Base-by-base conservation (phyloP, 2,113 vertebrate species). In the Forbesichthys papilliferus region DNA sequence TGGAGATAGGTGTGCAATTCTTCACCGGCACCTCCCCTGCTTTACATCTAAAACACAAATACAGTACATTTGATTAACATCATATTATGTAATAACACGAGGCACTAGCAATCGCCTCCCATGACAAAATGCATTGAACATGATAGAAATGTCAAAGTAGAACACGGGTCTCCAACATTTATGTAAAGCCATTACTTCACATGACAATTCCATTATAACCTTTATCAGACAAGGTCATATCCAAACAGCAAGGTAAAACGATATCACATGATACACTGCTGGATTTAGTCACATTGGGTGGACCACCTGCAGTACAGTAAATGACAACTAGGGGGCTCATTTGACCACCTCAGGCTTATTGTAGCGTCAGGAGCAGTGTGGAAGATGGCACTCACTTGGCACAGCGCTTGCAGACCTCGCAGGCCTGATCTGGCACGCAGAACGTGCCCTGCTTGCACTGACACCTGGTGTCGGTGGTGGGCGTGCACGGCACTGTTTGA, bases 331-430 rank as follows among this genome's bases (percentile, higher is more conserved):
- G 36, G 36, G 36, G 36, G 36, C 36, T 42, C 36, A 42, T 42
- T 42, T 42, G 36, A 8, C 36, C 6, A 42, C 36, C 7, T 42
- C 13, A 9, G 12, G n/a, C 12, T 1, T 54, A 54, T 12, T 54
- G 12, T 14, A 6, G n/a, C 11, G n/a, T 5, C 13, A 55, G 16
- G 16, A 55, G 16, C 14, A 3, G 53, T 16, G 13, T n/a, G 3
- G n/a, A 10, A 20, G 65, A 11, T 9, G 16, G 14, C 3, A 74
- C 89, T 88, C 58, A 93, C 93, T 76, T 90, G 69, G 83, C 79
- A 53, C 92, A 93, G 11, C 90, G 91, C 68, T 93, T 93, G 85
- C 93, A 93, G 72, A 93, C 92, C 67, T 93, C 93, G 10, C 93
- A 93, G 66, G 93, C 91, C 78, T 93, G 88, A 6, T 93, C 91